Base-by-base conservation (phyloP, 64 coral and sea anemone genomes). In the Hydrozoanthus tunicans region DNA sequence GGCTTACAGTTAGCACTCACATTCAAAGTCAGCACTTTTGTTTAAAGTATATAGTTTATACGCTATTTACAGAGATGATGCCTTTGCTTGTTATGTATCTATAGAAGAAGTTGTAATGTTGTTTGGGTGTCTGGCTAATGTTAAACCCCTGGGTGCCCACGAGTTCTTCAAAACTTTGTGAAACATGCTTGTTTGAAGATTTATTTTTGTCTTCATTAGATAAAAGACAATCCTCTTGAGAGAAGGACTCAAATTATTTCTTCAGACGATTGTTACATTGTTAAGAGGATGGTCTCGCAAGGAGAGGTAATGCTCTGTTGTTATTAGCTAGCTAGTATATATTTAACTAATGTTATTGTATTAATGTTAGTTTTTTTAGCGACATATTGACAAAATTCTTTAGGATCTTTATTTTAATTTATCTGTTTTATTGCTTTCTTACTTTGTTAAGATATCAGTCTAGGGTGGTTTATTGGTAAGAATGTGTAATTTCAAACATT, bases 191-290 rank as follows among this genome's bases (percentile, higher is more conserved):
- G 0, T 43, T 43, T 43, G 2, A 43, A 43, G 32, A 43, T 43
- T 43, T 43, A 2, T 43, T 43, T 43, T 43, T 43, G 32, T 76
- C 9, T 5, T 76, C 7, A 51, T 64, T 64, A 96, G 95, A 96
- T 96, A 56, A 78, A 90, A 55, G 95, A 94, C 17, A 94, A 96
- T 71, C 95, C 95, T 58, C 74, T 96, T 7, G 95, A 96, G 63
- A 96, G 85, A 78, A 93, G 79, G 55, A 96, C 95, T 24, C 75
- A 91, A 26, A 83, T 96, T 15, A 57, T 72, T 11, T 81, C 91
- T 56, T 70, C 89, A 56, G 92, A 91, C n/a, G 83, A 83, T 82
- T 62, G 23, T 53, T 96, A 94, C 77, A 80, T 90, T 72, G 84
- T 96, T 52, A 90, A 73, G 25, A 94, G 89, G 72, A 96, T 92